Base-by-base conservation (phyloP, 2,113 vertebrate species). In the Egretta garzetta region DNA sequence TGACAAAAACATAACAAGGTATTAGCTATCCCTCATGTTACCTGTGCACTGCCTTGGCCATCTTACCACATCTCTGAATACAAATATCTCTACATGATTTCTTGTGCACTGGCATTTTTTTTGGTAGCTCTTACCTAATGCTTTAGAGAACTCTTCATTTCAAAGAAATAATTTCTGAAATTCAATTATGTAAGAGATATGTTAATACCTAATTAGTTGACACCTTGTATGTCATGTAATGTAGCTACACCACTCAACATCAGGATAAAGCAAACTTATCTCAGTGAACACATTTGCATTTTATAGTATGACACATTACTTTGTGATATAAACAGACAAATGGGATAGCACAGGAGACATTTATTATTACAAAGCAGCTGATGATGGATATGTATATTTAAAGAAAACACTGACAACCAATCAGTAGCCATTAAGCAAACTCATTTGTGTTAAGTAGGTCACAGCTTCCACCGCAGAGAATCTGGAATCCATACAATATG, bases 321-420 rank as follows among this genome's bases (percentile, higher is more conserved):
- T 71, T 59, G 75, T 60, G 68, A 96, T 92, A 87, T 41, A 91
- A 95, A 92, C 82, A 95, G 94, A 89, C 87, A 96, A 96, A 95
- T 37, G 64, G 72, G 56, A 68, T 79, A 97, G 87, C 80, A 81
- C 26, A 76, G 21, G 64, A 91, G 91, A 92, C 35, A 43, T 47
- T 47, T 64, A 55, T 86, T 91, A 89, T 72, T 75, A 93, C 90
- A 86, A 94, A 86, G 63, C 17, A 6, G 18, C 12, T 77, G 82
- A 35, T 91, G 86, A 93, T 64, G 55, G 77, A 80, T 90, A 94
- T 39, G 24, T 63, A 63, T 74, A 93, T 74, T 92, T 93, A 87
- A 96, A 92, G 80, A 81, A 90, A 91, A 75, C 58, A 33, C 52
- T 77, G 85, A 84, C 84, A 91, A 56, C 80, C 73, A 81, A 84